Percentiles rank a stretch among this genome's conserved stretches.
Evolutionary conservation across 2,113 vertebrate genomes (phyloP).

Genomic region (Neoarius graeffei): DNA sequence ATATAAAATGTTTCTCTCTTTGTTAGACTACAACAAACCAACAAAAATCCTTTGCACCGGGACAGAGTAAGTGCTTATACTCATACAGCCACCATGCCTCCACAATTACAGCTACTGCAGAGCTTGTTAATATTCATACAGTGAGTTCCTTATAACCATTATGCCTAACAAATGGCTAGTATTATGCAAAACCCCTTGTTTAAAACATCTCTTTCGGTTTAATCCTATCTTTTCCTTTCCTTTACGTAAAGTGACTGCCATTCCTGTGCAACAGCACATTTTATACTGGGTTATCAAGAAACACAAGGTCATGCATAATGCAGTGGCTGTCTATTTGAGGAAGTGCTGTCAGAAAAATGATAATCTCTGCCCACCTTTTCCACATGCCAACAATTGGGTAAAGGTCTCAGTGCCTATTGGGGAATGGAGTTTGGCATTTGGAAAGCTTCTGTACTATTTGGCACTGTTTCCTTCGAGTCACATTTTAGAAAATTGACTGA

Average conservation of each 20-base stretch:
- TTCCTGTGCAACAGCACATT: not conserved
- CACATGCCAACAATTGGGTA: slow-evolving; percentile 35
- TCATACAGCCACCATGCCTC: slow-evolving; percentile 33
- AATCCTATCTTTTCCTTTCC: not conserved
- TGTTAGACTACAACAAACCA: not conserved
- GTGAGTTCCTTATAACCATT: not conserved
- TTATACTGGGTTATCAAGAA: not conserved
- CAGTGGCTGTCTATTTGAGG: slow-evolving; percentile 9
- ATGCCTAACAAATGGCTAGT: not conserved
- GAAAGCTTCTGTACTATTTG: slow-evolving; percentile 2
- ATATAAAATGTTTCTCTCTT: not conserved
- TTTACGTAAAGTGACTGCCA: not conserved
- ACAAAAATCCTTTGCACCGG: not conserved
- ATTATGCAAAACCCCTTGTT: not conserved
- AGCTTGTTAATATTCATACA: slow-evolving; percentile 33
- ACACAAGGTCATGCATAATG: slow-evolving; percentile 35
- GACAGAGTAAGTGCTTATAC: not conserved
- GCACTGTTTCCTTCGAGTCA: not conserved
- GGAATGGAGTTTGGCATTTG: slow-evolving; percentile 36
- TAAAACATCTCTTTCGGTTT: not conserved
- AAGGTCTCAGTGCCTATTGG: slow-evolving; percentile 30
- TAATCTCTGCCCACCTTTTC: slow-evolving; percentile 34
- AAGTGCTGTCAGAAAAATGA: slow-evolving; percentile 27
- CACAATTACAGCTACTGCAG: slow-evolving; percentile 7
- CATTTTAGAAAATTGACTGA: slow-evolving; percentile 1